These are phyloP conservation scores for Hafferia zeledoni DNA, from an alignment of 2,797 vertebrate genomes.

Conservation along the genomic window DNA sequence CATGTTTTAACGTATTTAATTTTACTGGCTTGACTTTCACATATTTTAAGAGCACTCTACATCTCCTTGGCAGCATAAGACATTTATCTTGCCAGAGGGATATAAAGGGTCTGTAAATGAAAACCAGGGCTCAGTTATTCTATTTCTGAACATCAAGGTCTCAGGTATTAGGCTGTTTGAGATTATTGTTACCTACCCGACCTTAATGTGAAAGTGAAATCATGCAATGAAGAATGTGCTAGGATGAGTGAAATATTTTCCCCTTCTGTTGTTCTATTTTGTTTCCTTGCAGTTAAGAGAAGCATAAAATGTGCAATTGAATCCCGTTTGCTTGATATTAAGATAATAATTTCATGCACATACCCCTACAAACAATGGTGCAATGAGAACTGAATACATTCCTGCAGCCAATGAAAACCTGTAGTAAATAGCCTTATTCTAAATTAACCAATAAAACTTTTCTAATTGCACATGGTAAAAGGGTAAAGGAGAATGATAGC, in stretches of 20 bases:
- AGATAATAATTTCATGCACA: constrained; percentile 73
- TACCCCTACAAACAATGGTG: constrained; percentile 67
- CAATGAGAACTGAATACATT: constrained; percentile 68
- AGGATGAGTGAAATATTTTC: constrained; percentile 62
- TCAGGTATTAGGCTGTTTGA: constrained; percentile 50
- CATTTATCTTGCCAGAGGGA: constrained; percentile 34
- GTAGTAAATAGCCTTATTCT: constrained; percentile 65
- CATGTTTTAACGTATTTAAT: constrained; percentile 62
- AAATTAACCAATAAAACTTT: constrained; percentile 77
- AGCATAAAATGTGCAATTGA: constrained; percentile 66
- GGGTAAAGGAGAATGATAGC: constrained; percentile 73
- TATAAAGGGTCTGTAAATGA: constrained; percentile 42
- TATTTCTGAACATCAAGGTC: constrained; percentile 54
- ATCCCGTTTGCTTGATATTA: constrained; percentile 70
- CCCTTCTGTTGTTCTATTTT: constrained; percentile 24
- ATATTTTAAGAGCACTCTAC: constrained; percentile 43
- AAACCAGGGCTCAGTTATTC: constrained; percentile 35
- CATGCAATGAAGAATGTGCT: constrained; percentile 61
- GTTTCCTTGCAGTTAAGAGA: constrained; percentile 68
- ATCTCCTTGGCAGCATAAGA: neutral
- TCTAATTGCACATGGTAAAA: constrained; percentile 71
- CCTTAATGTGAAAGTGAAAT: constrained; percentile 68
- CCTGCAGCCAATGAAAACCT: constrained; percentile 62
- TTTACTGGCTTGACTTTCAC: constrained; percentile 37
- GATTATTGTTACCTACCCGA: constrained; percentile 59